These are phyloP conservation scores for Odontamblyopus rebecca DNA, from an alignment of 2,797 vertebrate genomes.

Conservation along the genomic window DNA sequence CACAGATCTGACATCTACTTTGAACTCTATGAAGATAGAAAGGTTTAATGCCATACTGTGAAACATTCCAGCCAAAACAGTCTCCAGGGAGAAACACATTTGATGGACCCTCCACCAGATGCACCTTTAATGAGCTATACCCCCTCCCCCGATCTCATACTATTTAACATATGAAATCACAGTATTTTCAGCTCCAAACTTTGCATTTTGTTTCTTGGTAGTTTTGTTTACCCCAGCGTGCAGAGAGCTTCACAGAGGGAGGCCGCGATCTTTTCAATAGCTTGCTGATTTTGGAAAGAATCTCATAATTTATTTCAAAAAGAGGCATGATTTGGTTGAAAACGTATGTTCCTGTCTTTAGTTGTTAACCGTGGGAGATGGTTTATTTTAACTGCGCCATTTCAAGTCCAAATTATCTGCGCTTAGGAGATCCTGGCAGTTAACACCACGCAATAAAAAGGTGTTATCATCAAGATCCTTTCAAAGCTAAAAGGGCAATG, in stretches of 20 bases:
- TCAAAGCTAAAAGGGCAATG: background rate
- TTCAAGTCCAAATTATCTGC: constrained; percentile 12
- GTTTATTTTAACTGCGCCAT: constrained; percentile 15
- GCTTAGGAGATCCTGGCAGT: background rate
- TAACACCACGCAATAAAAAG: background rate
- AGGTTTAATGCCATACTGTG: too few species aligned
- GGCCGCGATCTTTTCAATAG: constrained; percentile 23
- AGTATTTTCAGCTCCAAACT: background rate
- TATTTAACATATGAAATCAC: background rate
- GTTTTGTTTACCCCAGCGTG: constrained; percentile 27
- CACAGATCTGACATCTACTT: too few species aligned
- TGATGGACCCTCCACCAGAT: too few species aligned
- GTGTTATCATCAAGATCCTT: background rate
- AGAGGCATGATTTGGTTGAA: constrained; percentile 2
- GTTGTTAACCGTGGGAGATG: constrained; percentile 7
- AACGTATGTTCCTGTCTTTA: constrained; percentile 1
- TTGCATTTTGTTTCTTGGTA: constrained; percentile 8
- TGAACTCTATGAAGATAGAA: too few species aligned
- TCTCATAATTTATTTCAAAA: constrained; percentile 5
- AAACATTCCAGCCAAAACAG: too few species aligned
- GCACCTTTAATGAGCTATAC: constrained; percentile 13
- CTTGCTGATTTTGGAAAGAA: constrained; percentile 25
- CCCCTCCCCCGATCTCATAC: too few species aligned
- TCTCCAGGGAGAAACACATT: too few species aligned
- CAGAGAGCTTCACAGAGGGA: constrained; percentile 14